Base-by-base conservation (phyloP, 1,140 invertebrate genomes). In the Lethocerus indicus region DNA sequence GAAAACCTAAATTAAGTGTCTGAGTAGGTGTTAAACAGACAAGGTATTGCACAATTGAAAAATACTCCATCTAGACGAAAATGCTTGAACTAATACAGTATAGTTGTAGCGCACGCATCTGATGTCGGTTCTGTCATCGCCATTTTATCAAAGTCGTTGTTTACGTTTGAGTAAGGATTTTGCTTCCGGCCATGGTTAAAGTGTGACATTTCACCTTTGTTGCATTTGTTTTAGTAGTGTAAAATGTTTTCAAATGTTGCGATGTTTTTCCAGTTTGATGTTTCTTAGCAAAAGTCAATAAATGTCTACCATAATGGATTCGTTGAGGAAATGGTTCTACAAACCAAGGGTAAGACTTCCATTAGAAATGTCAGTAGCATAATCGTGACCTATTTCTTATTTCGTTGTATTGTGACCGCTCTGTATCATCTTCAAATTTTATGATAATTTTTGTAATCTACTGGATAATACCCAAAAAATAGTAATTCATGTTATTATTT, bases 321-420 rank as follows among this genome's bases (percentile, higher is more conserved):
- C 85, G 57, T 72, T 90, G 59, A 73, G 86, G 71, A 88, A 85
- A 72, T 90, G 85, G 85, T 81, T 90, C 63, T 88, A 87, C 69
- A 86, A 80, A 71, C 86, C 86, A 58, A 87, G 87, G 80, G 86
- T 88, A 72, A 71, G 45, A 7, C 25, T 35, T 16, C 3, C 2
- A 36, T 37, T 49, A 40, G 18, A 42, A 4, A 12, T 18, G n/a
- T n/a, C n/a, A 29, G 1, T 25, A 16, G 13, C 25, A 16, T 35
- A 13, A 14, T 25, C 20, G 16, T 26, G 20, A 28, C 6, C 44
- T 45, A 7, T 45, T 3, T 23, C 24, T 14, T 23, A 2, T 9
- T n/a, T 21, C 6, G 24, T 40, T 3, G 37, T 40, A 40, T 21
- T 21, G 28, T 3, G n/a, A n/a, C n/a, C n/a, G n/a, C n/a, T n/a